Evolutionary conservation across 1,140 invertebrate species (phyloP).

Genomic region (Dermatophagoides farinae): DNA sequence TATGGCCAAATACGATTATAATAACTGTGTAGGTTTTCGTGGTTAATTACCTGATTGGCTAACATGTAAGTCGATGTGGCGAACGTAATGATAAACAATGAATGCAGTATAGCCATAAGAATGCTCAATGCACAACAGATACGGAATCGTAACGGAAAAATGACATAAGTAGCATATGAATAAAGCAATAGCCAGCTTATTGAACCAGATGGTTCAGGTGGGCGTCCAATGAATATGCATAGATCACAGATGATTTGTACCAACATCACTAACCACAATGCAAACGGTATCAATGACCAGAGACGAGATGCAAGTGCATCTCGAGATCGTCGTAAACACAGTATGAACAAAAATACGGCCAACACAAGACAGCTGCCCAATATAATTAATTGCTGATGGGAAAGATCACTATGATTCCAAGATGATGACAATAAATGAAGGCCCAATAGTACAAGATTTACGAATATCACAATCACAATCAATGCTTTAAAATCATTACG

Average conservation of each 20-base stretch:
- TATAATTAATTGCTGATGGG: not conserved
- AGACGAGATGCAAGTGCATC: not conserved
- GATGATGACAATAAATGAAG: not conserved
- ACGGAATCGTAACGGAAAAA: conserved; percentile 46
- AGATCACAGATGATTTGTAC: conserved; percentile 20
- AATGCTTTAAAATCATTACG: conserved; percentile 18
- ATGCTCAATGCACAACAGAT: conserved; percentile 37
- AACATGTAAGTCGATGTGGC: not conserved
- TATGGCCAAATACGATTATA: not conserved
- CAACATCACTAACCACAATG: conserved; percentile 18
- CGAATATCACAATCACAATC: conserved; percentile 17
- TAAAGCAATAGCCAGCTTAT: conserved; percentile 57
- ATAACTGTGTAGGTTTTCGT: not conserved
- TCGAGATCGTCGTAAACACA: not conserved
- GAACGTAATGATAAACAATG: conserved; percentile 28
- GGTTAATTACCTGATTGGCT: not conserved
- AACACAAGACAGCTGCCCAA: conserved; percentile 3
- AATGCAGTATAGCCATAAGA: conserved; percentile 24
- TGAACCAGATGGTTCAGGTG: conserved; percentile 29
- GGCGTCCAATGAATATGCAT: conserved; percentile 15
- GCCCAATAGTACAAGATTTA: conserved; percentile 16
- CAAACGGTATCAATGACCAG: conserved; percentile 17
- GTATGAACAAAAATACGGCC: not conserved
- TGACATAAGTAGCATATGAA: conserved; percentile 62
- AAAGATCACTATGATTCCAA: not conserved